Base-by-base conservation (phyloP, 2,113 vertebrate genomes). In the Pelobates fuscus region DNA sequence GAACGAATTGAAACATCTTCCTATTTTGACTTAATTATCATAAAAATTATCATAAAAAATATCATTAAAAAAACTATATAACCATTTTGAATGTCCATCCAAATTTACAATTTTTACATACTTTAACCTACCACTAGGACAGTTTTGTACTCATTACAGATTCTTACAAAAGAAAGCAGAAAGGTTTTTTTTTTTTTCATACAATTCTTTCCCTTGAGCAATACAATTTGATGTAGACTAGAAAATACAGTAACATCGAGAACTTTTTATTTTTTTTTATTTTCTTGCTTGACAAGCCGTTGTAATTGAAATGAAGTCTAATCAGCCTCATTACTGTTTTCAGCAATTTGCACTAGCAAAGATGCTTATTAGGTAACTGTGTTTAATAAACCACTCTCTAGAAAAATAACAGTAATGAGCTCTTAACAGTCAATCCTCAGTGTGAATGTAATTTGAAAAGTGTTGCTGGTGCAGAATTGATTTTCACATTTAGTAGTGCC, bases 301-400 rank as follows among this genome's bases (percentile, higher is more conserved):
- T 85, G 82, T 98, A 97, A 97, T 96, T 97, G 94, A 98, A 97
- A 98, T 93, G 93, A 94, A 93, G 92, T 93, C 94, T 98, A 97
- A 98, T 99, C 95, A 98, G 94, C 94, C 94, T 96, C 96, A 98
- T 98, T 99, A 98, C 93, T 94, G 94, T 95, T 98, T 96, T 95
- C 94, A 92, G 94, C 95, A 96, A 99, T 98, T 98, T 96, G 93
- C 94, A 92, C 92, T 91, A 95, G 92, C 94, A 95, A 96, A 97
- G 94, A 97, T 95, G 95, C 95, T 97, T 98, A 98, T 98, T 98
- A 96, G 95, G 95, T 96, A 96, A 97, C 94, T 95, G 93, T 97
- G 94, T 96, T 96, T 98, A 96, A 98, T 97, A 97, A 96, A 95
- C 93, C 89, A 60, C 93, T 95, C 95, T 97, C 96, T 95, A 94